Base-by-base conservation (phyloP, 2,113 vertebrate species). In the Dryoscopus gambensis region DNA sequence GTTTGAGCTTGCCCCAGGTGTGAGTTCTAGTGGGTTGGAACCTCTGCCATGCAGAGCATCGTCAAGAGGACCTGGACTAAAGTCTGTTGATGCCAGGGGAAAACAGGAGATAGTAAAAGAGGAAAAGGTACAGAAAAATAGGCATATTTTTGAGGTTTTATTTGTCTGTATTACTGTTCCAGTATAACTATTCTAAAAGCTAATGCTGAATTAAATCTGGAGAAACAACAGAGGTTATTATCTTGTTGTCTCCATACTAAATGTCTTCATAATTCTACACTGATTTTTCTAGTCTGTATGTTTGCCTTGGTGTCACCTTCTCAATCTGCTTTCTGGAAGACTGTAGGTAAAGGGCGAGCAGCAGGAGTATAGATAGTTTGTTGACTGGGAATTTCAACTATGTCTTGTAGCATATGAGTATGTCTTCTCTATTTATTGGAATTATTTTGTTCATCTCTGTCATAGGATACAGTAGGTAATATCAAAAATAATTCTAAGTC, bases 1-100 rank as follows among this genome's bases (percentile, higher is more conserved):
- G 99, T 99, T 99, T 96, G 99, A 99, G 96, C 99, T 99, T 96
- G 98, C 98, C 89, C 98, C 99, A 37, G 98, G 97, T 93, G 95
- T 98, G 40, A 98, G 98, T 94, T 97, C 97, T 49, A 96, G 97
- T 88, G 98, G 92, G 50, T 56, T 91, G 64, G 98, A 98, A 71
- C 79, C 95, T 91, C 92, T 96, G 65, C 89, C 97, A 39, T 94
- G 97, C 93, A 98, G 95, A 96, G 67, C 95, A 50, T 90, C 97
- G 30, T 82, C 95, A 81, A 98, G 95, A 97, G 97, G 98, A 76
- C 83, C 97, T 95, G 77, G 89, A 96, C 70, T 98, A 86, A 97
- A 98, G 93, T 95, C 97, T 71, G 90, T 96, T 86, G 98, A 99
- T 91, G 91, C 97, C 96, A 99, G 92, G 97, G 98, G 97, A 97